These are phyloP conservation scores for Spinus pinus DNA, from an alignment of 2,797 vertebrate species.

Conservation along the genomic window DNA sequence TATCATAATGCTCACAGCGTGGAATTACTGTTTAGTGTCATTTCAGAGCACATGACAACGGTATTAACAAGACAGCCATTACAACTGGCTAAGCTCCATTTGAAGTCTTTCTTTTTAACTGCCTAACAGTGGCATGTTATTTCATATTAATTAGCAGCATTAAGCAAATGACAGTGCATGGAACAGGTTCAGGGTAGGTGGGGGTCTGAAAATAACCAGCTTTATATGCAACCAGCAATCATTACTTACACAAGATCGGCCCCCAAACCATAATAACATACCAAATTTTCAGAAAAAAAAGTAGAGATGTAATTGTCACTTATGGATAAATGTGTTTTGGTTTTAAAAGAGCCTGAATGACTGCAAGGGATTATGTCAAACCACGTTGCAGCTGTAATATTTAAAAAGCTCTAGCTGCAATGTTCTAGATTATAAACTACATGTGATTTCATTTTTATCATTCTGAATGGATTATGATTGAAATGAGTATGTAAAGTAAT, in stretches of 20 bases:
- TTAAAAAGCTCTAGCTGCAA: conserved; percentile 55
- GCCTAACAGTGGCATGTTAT: neutral
- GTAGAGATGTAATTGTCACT: conserved; percentile 48
- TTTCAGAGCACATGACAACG: neutral
- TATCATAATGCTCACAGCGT: neutral
- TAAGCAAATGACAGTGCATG: neutral
- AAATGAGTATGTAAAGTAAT: conserved; percentile 68
- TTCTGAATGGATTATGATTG: conserved; percentile 68
- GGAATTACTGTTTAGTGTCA: conserved; percentile 24
- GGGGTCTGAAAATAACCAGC: neutral
- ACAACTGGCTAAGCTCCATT: neutral
- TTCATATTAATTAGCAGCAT: conserved; percentile 12
- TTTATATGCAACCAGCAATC: neutral
- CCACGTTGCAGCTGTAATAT: conserved; percentile 51
- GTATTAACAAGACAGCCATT: conserved; percentile 5
- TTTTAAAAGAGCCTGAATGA: conserved; percentile 44
- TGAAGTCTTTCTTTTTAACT: neutral
- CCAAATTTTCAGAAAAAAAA: neutral
- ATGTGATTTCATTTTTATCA: conserved; percentile 66
- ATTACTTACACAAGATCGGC: neutral
- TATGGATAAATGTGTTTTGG: conserved; percentile 48
- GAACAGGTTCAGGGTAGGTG: conserved; percentile 16
- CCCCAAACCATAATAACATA: neutral
- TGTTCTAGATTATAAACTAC: conserved; percentile 62
- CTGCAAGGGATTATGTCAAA: conserved; percentile 55